Evolutionary conservation across 37 sponge, comb jelly and placozoan species (phyloP), one percentile per base, ranked within the genome.

Genomic region (Cliona cf. orientalis): DNA sequence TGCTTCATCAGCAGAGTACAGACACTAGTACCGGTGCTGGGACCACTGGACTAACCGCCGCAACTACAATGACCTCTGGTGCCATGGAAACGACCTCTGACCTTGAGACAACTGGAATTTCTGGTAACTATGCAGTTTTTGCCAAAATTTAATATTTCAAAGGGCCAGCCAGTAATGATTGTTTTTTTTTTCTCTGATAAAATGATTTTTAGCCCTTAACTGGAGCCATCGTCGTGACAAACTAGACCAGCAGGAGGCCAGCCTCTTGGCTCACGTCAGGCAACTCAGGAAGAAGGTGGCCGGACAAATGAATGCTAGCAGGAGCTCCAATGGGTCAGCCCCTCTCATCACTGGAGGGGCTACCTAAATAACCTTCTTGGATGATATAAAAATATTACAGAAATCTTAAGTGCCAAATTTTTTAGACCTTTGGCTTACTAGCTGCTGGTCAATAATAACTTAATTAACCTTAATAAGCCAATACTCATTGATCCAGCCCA

Each of bases 251-350:
- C 80, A 83, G 22, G 84, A 89, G 31, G 74, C 79, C 23, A 75
- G 66, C 25, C 62, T 89, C 43, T 59, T 89, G 46, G 46, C 60
- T 2, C 55, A 79, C 39, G 84, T 89, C 1, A 78, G 55, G 46
- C 75, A 78, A 38, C 58, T 89, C 39, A 72, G 90, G 49, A 72
- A 89, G 59, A 89, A 69, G 65, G 80, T 87, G 57, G 76, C 38
- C 11, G 67, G 58, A 12, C 69, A 76, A n/a, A 73, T 82, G 74
- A 65, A 35, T 35, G 23, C 25, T 36, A 75, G 37, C 37, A 29
- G 23, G 25, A 25, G 19, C 46, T n/a, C n/a, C n/a, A n/a, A n/a
- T n/a, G n/a, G n/a, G n/a, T n/a, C n/a, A n/a, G n/a, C n/a, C n/a
- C n/a, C n/a, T n/a, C n/a, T n/a, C n/a, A n/a, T n/a, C n/a, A n/a